These are phyloP conservation scores for Pipistrellus pipistrellus DNA, from an alignment of 2,797 vertebrate species.

Conservation along the genomic window DNA sequence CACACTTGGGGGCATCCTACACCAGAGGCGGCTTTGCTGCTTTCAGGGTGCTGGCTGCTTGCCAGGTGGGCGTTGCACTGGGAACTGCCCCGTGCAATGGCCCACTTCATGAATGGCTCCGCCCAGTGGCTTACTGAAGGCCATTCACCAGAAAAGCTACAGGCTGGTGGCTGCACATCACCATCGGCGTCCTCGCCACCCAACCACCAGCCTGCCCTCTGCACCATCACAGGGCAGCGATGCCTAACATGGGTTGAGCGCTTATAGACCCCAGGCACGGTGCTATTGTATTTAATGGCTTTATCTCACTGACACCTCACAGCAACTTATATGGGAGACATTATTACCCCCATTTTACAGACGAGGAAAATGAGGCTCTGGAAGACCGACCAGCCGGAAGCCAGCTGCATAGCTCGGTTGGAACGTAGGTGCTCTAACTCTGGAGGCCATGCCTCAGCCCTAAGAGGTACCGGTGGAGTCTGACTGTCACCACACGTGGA, in stretches of 20 bases:
- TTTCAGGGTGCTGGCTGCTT: fast-evolving
- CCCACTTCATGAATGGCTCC: neutral
- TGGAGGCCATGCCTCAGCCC: neutral
- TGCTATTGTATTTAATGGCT: neutral
- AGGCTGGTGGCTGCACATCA: neutral
- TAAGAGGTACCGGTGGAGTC: neutral
- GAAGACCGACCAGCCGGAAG: neutral
- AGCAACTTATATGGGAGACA: neutral
- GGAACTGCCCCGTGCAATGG: fast-evolving
- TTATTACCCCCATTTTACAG: neutral
- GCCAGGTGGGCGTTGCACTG: fast-evolving
- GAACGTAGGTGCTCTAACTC: neutral
- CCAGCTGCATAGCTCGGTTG: neutral
- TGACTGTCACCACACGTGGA: neutral
- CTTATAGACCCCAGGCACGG: neutral
- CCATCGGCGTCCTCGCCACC: neutral
- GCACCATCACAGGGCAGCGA: neutral
- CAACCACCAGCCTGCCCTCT: neutral
- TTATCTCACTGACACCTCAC: neutral
- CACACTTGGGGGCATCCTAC: neutral
- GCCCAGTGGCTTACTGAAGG: fast-evolving
- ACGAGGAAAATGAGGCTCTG: neutral
- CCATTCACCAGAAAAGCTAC: neutral
- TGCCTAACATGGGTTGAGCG: neutral
- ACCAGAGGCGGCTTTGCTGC: neutral